Conservation (phyloP, 2,888 invertebrate species). For the Seira ritae region DNA sequence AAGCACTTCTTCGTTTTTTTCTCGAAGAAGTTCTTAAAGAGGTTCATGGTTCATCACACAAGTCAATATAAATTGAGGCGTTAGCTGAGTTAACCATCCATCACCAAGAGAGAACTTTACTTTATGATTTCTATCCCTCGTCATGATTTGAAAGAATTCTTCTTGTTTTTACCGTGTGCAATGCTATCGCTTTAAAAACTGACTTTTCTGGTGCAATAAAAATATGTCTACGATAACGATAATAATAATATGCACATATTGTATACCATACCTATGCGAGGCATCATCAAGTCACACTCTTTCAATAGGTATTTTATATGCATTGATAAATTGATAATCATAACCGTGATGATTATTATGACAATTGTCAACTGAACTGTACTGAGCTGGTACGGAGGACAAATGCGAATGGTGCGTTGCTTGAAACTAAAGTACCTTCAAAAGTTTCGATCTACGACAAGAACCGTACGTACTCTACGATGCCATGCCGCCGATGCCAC, state of each 20-base stretch:
- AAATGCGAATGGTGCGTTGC: not conserved
- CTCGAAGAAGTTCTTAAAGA: not conserved
- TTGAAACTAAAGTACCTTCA: not conserved
- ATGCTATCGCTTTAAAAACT: not conserved
- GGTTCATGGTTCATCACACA: slow-evolving; percentile 9
- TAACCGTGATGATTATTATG: slow-evolving; percentile 2
- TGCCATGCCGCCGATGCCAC: too few relatives aligned
- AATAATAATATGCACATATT: too few relatives aligned
- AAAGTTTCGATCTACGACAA: not conserved
- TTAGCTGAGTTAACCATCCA: slow-evolving; percentile 14
- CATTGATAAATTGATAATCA: not conserved
- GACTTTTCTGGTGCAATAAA: slow-evolving; percentile 9
- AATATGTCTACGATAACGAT: too few relatives aligned
- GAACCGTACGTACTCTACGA: not conserved
- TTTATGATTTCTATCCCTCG: too few relatives aligned
- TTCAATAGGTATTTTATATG: not conserved
- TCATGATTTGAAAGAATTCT: too few relatives aligned
- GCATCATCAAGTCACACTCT: too few relatives aligned
- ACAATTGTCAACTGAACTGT: not conserved
- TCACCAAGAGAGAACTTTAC: not conserved
- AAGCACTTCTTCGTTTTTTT: not conserved
- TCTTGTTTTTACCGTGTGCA: not conserved
- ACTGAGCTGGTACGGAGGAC: not conserved
- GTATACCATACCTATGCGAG: too few relatives aligned
- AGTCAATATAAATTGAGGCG: slow-evolving; percentile 14